Evolutionary conservation across 1,140 invertebrate genomes (phyloP).

Genomic region (Drosophila parvula): DNA sequence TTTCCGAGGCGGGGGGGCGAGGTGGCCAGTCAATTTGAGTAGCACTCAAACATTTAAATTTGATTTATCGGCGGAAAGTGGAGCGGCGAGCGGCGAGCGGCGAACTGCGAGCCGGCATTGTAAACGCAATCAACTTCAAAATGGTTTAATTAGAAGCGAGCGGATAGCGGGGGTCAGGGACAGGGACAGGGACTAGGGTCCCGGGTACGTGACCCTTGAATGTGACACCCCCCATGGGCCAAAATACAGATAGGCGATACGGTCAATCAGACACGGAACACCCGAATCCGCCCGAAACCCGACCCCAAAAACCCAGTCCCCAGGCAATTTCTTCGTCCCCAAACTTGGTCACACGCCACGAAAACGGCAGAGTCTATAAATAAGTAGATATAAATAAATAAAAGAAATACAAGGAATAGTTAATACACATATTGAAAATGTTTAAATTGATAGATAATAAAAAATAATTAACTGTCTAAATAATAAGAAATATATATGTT

Average conservation of each 20-base stretch:
- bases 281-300: slow-evolving; percentile 23
- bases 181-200: not conserved
- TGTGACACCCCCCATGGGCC: slow-evolving; percentile 28
- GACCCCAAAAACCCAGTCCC: slow-evolving; percentile 21
- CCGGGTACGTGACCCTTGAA: slow-evolving; percentile 34
- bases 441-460: no score
- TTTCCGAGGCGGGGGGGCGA: no score
- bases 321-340: slow-evolving; percentile 1
- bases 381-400: not conserved
- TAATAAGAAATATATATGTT: no score
- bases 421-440: no score
- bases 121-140: slow-evolving; percentile 66
- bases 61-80: slow-evolving; percentile 52
- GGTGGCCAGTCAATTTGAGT: slow-evolving; percentile 53
- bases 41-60: slow-evolving; percentile 71
- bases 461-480: no score
- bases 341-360: not conserved
- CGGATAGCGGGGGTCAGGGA: not conserved
- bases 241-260: slow-evolving; percentile 37
- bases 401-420: no score
- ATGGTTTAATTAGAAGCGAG: slow-evolving; percentile 68
- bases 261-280: slow-evolving; percentile 53
- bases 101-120: slow-evolving; percentile 17
- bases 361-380: not conserved
- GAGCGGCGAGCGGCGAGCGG: not conserved